Conservation (phyloP, 1,140 invertebrate genomes). For the Bombus sylvicola region DNA sequence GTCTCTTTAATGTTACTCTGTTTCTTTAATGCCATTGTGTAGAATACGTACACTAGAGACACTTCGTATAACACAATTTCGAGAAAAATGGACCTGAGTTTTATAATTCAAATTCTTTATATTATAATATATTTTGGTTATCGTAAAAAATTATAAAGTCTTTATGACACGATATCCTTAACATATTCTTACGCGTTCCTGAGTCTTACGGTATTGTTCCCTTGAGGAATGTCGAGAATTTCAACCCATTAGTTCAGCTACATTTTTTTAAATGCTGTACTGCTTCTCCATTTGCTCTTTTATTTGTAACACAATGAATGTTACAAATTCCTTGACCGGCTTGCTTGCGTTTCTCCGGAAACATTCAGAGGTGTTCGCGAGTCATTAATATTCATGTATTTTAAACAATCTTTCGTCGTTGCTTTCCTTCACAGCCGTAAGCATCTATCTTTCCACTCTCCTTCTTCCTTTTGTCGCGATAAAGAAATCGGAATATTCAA, state of each 20-base stretch:
- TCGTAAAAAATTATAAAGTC: too few relatives aligned
- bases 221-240: neutral
- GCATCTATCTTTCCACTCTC: constrained; percentile 1
- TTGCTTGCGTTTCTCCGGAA: constrained; percentile 28
- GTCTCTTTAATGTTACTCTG: neutral
- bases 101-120: neutral
- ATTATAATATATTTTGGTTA: neutral
- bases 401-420: constrained; percentile 33
- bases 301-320: constrained; percentile 11
- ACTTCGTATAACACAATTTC: neutral
- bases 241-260: neutral
- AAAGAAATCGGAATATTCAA: neutral
- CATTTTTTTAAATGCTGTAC: neutral
- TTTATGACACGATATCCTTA: too few relatives aligned
- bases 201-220: neutral
- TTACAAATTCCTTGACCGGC: constrained; percentile 11
- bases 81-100: neutral
- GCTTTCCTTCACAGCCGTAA: neutral
- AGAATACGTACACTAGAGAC: neutral
- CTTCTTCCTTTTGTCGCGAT: neutral
- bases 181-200: neutral
- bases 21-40: neutral
- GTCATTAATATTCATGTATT: constrained; percentile 44
- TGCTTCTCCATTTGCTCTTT: neutral
- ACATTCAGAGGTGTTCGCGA: constrained; percentile 14